Evolutionary conservation across 2,888 invertebrate genomes (phyloP).

Genomic region (Mellilla xanthometata): DNA sequence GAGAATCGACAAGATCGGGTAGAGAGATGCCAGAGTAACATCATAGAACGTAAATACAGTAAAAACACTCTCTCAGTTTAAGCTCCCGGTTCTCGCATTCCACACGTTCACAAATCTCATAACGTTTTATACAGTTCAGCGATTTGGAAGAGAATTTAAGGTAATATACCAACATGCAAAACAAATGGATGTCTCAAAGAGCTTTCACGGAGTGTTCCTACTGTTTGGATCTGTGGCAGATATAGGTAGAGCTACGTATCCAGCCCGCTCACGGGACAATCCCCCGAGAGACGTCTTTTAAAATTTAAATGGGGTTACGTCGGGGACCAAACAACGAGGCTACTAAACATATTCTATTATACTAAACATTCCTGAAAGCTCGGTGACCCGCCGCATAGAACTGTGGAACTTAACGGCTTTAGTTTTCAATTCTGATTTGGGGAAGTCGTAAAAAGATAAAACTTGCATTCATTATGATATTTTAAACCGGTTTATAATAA

Average conservation of each 20-base stretch:
- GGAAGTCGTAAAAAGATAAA: constrained; percentile 4
- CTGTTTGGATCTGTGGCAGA: constrained; percentile 19
- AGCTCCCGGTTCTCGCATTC: constrained; percentile 3
- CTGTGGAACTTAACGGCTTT: constrained; percentile 8
- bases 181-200: constrained; percentile 8
- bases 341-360: constrained; percentile 39
- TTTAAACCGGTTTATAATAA: too few relatives aligned
- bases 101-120: constrained; percentile 6
- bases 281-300: constrained; percentile 47
- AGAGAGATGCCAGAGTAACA: constrained; percentile 32
- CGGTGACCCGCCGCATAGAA: constrained; percentile 27
- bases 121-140: constrained; percentile 24
- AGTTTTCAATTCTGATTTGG: constrained; percentile 20
- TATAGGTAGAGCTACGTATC: constrained; percentile 17
- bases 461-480: background rate
- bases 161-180: background rate
- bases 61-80: constrained; percentile 8
- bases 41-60: constrained; percentile 1
- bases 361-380: constrained; percentile 30
- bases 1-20: constrained; percentile 42
- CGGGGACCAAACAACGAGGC: constrained; percentile 38
- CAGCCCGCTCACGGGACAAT: constrained; percentile 35
- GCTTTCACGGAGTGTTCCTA: constrained; percentile 11
- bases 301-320: constrained; percentile 54
- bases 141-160: constrained; percentile 28